These are phyloP conservation scores for Pocillopora meandrina DNA, from an alignment of 92 coral and sea anemone species.

Conservation along the genomic window DNA sequence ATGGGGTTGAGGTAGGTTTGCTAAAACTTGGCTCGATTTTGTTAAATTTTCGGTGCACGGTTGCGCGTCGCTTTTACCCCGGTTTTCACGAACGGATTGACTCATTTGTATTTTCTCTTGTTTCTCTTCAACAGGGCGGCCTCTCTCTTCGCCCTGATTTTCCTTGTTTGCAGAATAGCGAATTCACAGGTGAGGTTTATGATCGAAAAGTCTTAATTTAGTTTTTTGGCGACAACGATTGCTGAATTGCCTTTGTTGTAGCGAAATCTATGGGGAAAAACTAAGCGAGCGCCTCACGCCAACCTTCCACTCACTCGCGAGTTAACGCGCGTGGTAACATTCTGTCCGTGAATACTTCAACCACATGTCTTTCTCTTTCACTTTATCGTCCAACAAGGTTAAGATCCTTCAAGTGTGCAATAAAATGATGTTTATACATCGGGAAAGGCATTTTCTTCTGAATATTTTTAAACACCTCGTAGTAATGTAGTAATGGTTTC, in stretches of 20 bases:
- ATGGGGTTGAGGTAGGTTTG: conserved; percentile 80
- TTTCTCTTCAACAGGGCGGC: conserved; percentile 69
- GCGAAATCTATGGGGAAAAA: background rate
- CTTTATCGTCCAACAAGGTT: too few relatives aligned
- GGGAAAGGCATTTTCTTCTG: too few relatives aligned
- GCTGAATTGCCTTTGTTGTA: background rate
- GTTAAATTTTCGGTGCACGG: background rate
- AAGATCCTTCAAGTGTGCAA: too few relatives aligned
- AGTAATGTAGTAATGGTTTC: too few relatives aligned
- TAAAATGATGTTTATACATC: too few relatives aligned
- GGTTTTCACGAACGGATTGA: conserved; percentile 15
- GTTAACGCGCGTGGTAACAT: background rate
- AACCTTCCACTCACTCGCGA: conserved; percentile 17
- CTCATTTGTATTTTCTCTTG: conserved; percentile 11
- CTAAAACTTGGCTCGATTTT: background rate
- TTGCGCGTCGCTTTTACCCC: background rate
- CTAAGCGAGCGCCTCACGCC: background rate
- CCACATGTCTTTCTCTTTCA: too few relatives aligned
- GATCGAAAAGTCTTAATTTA: background rate
- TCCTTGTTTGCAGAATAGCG: conserved; percentile 47
- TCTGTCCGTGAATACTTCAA: background rate
- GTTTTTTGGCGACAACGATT: background rate
- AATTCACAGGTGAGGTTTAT: conserved; percentile 61
- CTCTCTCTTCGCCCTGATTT: conserved; percentile 64
- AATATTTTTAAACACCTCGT: too few relatives aligned